Evolutionary conservation across 2,113 vertebrate species (phyloP), one percentile per base, ranked within the genome.

Genomic region (Athene noctua): DNA sequence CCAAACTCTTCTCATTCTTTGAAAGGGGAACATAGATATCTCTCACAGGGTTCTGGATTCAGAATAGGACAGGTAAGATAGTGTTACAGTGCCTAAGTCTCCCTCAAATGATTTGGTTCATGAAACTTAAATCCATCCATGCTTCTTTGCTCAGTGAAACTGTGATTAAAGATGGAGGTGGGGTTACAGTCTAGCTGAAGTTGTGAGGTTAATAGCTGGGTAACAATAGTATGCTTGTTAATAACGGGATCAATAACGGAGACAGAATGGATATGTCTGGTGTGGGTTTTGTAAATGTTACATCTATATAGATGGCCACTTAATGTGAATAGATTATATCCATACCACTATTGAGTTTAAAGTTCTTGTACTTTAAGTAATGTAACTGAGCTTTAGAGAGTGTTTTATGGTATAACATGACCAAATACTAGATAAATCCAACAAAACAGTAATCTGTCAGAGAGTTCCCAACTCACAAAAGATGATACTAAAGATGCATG

Each of bases 21-120:
- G 17, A 17, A 54, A 52, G 8, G 9, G 3, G 7, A 11, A 19
- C 3, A 2, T 2, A 46, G 16, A 5, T 5, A 36, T 25, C 12
- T 40, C 52, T 88, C 13, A 11, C 3, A 32, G 23, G 6, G 26
- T 38, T 73, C 51, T 78, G 73, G 15, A 38, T 70, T 89, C 2
- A 1, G 32, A 26, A 15, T 27, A 77, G n/a, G 6, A 29, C 27
- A 79, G 30, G 32, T 2, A 47, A 10, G 17, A 36, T 23, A 10
- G 15, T n/a, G 20, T 57, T 27, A 47, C 11, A 42, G 49, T 51
- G 63, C 23, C 25, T n/a, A n/a, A 32, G 5, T 34, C 34, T 52
- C 23, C 42, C 78, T 66, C 5, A 8, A 15, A 40, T 12, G 11
- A 3, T 78, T 66, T 66, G 10, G 22, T 52, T 30, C 26, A 13